Evolutionary conservation across 1,140 invertebrate species (phyloP).

Genomic region (Drosophila sp.): DNA sequence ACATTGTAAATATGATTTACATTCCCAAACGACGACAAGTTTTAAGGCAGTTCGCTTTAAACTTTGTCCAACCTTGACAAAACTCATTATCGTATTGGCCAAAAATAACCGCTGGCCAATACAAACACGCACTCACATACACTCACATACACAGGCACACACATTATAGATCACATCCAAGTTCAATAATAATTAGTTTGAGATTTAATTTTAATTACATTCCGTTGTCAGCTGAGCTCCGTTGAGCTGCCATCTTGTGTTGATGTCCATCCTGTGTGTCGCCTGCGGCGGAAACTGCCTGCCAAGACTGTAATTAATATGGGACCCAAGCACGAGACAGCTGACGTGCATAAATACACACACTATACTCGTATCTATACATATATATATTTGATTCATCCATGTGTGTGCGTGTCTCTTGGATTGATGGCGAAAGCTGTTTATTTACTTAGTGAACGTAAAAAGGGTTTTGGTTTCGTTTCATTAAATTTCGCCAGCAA

Average conservation of each 20-base stretch:
- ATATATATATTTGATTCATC: background rate
- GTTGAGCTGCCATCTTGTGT: constrained; percentile 38
- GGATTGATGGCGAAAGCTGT: constrained; percentile 58
- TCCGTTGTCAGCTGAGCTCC: constrained; percentile 46
- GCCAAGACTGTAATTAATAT: constrained; percentile 78
- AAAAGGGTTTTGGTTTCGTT: constrained; percentile 69
- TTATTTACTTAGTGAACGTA: constrained; percentile 67
- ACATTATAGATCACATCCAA: constrained; percentile 38
- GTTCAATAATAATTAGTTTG: constrained; percentile 82
- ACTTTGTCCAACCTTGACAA: constrained; percentile 58
- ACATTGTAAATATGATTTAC: constrained; percentile 57
- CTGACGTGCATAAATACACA: constrained; percentile 26
- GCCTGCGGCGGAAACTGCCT: constrained; percentile 65
- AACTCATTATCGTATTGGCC: constrained; percentile 49
- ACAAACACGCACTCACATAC: constrained; percentile 23
- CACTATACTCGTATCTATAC: constrained; percentile 11
- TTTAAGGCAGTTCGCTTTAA: constrained; percentile 36
- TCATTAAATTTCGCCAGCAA: constrained; percentile 64
- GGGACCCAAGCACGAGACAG: constrained; percentile 50
- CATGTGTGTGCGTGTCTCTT: constrained; percentile 15
- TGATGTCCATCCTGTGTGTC: constrained; percentile 43
- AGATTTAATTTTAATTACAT: constrained; percentile 84
- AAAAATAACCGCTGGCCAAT: constrained; percentile 65
- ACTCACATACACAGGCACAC: constrained; percentile 20
- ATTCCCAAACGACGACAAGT: constrained; percentile 1